Conservation (phyloP, 2,888 invertebrate genomes). For the Scotopteryx bipunctaria region DNA sequence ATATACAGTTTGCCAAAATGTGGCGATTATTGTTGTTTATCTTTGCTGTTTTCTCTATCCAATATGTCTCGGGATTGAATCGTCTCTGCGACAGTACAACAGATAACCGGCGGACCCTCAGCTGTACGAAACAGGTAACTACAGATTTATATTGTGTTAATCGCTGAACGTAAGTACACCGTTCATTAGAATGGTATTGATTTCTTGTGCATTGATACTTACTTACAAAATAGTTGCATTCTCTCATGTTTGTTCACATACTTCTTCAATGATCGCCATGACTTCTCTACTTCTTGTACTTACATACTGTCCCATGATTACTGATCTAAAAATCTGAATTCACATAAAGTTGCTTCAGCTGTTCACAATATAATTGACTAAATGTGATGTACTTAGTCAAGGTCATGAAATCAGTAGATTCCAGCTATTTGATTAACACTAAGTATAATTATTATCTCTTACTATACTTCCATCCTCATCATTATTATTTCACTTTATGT, state of each 20-base stretch:
- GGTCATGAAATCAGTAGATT: too few relatives aligned
- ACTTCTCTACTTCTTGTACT: too few relatives aligned
- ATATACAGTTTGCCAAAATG: slow-evolving; percentile 39
- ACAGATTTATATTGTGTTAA: neutral
- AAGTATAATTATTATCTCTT: too few relatives aligned
- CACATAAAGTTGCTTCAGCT: too few relatives aligned
- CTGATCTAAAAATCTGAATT: too few relatives aligned
- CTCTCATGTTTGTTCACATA: neutral
- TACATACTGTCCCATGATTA: too few relatives aligned
- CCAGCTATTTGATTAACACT: too few relatives aligned
- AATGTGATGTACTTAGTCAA: too few relatives aligned
- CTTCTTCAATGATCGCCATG: too few relatives aligned
- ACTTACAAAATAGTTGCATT: neutral
- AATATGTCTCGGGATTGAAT: slow-evolving; percentile 53
- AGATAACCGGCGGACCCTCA: slow-evolving; percentile 47
- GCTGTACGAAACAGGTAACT: slow-evolving; percentile 69
- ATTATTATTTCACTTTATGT: too few relatives aligned
- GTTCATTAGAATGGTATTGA: neutral
- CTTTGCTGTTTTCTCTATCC: slow-evolving; percentile 50
- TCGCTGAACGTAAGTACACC: neutral
- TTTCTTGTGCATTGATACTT: neutral
- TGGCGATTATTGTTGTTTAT: slow-evolving; percentile 51
- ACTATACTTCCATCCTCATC: too few relatives aligned
- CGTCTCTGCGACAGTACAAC: slow-evolving; percentile 58
- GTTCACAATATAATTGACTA: too few relatives aligned